Evolutionary conservation across 2,888 invertebrate genomes (phyloP), one percentile per base, ranked within the genome.

Genomic region (Drosophila ezoana): DNA sequence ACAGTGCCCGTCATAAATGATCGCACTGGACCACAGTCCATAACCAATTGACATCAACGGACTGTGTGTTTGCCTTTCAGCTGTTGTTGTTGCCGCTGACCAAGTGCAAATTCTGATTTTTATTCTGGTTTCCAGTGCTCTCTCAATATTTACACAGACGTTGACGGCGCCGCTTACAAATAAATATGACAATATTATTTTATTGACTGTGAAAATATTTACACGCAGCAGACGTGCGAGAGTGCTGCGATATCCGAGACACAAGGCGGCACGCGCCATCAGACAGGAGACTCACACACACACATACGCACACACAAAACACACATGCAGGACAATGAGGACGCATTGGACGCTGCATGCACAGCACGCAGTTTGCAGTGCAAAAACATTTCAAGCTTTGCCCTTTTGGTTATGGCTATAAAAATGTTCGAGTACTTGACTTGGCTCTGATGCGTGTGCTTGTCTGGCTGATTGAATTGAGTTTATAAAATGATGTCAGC

Each of bases 201-300:
- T 85, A 89, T 85, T 89, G 85, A 89, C 90, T 89, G 78, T 73
- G 89, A 89, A 89, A 85, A 89, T 87, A 89, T 89, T 89, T 87
- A 75, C 89, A 89, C 87, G 89, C 87, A 88, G 68, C 49, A 47
- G 73, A 79, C 82, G 86, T 80, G 79, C 63, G 54, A 54, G 60
- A 53, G 13, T 32, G 23, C 32, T 43, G 33, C 56, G 81, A 62
- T 60, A 72, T 63, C 44, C 52, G 56, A 68, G 76, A 62, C 52
- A 58, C 69, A 56, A 63, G 72, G 66, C 81, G 78, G 78, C 87
- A 73, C 71, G 87, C 79, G 76, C 60, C 47, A 44, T 33, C 53
- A 47, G 43, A 58, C 59, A 40, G 59, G 38, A 48, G 48, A 16
- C 60, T 43, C n/a, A 23, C 37, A 14, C 37, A 38, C 23, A 49